Conservation (phyloP, 2,888 invertebrate genomes). For the Oligia latruncula region DNA sequence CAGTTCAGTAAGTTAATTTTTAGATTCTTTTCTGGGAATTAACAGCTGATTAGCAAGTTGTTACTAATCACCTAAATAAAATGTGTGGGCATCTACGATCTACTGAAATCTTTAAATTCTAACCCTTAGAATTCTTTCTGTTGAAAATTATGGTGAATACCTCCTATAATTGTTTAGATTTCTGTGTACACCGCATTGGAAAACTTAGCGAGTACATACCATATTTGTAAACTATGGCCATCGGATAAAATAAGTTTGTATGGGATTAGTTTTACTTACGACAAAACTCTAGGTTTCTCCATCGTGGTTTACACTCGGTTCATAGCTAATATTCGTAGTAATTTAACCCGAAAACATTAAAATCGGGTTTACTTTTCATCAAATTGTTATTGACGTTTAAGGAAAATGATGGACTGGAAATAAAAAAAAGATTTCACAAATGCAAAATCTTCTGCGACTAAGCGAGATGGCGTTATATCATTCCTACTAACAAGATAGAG, state of each 20-base stretch:
- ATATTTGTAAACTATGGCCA: not conserved
- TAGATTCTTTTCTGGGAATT: not conserved
- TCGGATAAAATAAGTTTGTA: not conserved
- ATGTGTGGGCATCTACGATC: too few relatives aligned
- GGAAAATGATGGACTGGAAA: not conserved
- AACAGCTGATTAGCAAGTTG: not conserved
- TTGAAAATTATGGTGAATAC: not conserved
- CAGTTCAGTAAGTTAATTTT: not conserved
- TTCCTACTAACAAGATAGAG: not conserved
- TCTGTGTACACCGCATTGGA: constrained; percentile 16
- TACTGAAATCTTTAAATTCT: not conserved
- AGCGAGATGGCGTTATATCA: not conserved
- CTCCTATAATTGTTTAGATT: not conserved
- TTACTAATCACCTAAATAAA: not conserved
- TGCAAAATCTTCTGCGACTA: not conserved
- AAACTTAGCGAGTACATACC: not conserved
- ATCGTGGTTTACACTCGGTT: constrained; percentile 54
- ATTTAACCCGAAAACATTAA: constrained; percentile 18
- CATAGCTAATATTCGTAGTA: constrained; percentile 19
- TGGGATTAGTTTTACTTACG: constrained; percentile 72
- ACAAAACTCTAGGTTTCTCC: constrained; percentile 71
- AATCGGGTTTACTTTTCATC: constrained; percentile 4
- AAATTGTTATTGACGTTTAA: constrained; percentile 27
- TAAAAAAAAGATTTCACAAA: not conserved
- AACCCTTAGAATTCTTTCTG: too few relatives aligned